Evolutionary conservation across 2,113 vertebrate species (phyloP).

Genomic region (Syrrhaptes paradoxus): DNA sequence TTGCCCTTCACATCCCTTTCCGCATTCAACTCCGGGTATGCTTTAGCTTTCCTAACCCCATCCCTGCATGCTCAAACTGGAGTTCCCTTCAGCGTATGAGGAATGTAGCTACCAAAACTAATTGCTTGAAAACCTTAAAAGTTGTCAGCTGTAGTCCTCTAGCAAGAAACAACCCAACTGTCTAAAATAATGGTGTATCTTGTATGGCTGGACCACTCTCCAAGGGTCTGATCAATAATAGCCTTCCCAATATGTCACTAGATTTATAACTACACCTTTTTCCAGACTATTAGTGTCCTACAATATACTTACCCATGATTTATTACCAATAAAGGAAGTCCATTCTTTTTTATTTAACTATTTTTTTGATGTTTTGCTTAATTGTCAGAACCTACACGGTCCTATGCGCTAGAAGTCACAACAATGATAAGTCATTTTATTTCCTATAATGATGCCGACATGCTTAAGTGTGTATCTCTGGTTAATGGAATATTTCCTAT

Average conservation of each 20-base stretch:
- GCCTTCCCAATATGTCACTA: neutral
- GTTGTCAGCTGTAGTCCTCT: neutral
- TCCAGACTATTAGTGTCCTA: neutral
- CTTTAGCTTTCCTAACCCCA: neutral
- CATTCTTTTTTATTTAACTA: neutral
- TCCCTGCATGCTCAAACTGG: neutral
- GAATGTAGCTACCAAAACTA: neutral
- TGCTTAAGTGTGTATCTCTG: neutral
- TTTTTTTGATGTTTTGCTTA: neutral
- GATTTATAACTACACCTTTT: neutral
- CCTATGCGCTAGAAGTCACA: neutral
- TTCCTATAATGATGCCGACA: neutral
- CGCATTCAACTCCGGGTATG: neutral
- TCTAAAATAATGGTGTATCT: neutral
- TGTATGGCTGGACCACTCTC: neutral
- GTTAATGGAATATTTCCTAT: neutral
- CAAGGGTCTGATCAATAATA: neutral
- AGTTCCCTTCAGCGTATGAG: neutral
- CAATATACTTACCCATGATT: neutral
- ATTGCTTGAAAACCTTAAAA: neutral
- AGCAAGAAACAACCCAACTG: neutral
- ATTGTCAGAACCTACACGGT: neutral
- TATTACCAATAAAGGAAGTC: neutral
- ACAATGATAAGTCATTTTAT: neutral
- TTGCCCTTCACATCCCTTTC: too few species aligned